These are phyloP conservation scores for Rotaria macrura DNA, from an alignment of 2,888 invertebrate species.

Conservation along the genomic window DNA sequence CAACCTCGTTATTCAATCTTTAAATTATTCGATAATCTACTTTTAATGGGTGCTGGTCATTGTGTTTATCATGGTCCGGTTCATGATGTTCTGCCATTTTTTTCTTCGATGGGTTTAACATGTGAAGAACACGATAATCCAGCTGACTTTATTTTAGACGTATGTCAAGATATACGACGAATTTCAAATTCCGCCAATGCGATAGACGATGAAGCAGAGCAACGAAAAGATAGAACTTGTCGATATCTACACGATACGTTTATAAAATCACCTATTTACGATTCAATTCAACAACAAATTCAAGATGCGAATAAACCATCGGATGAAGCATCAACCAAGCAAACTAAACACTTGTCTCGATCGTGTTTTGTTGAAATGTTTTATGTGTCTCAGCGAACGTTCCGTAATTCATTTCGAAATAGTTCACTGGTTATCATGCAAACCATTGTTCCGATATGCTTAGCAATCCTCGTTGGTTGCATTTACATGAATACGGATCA, in stretches of 20 bases:
- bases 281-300: background rate
- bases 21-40: conserved; percentile 41
- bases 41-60: conserved; percentile 43
- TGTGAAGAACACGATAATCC: conserved; percentile 49
- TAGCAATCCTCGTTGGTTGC: conserved; percentile 45
- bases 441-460: conserved; percentile 43
- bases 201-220: background rate
- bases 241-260: background rate
- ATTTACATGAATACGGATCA: conserved; percentile 45
- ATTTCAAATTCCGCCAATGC: background rate
- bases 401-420: background rate
- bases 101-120: conserved; percentile 38
- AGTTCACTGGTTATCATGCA: conserved; percentile 34
- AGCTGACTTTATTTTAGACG: conserved; percentile 48
- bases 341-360: background rate
- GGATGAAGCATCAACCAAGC: too few relatives aligned
- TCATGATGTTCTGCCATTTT: background rate
- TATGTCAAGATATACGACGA: conserved; percentile 35
- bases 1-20: conserved; percentile 41
- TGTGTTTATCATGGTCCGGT: conserved; percentile 45
- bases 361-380: background rate
- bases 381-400: background rate
- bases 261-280: background rate
- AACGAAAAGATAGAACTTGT: background rate
- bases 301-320: background rate